These are phyloP conservation scores for Harpalus rufipes DNA, from an alignment of 2,888 invertebrate genomes.

Conservation along the genomic window DNA sequence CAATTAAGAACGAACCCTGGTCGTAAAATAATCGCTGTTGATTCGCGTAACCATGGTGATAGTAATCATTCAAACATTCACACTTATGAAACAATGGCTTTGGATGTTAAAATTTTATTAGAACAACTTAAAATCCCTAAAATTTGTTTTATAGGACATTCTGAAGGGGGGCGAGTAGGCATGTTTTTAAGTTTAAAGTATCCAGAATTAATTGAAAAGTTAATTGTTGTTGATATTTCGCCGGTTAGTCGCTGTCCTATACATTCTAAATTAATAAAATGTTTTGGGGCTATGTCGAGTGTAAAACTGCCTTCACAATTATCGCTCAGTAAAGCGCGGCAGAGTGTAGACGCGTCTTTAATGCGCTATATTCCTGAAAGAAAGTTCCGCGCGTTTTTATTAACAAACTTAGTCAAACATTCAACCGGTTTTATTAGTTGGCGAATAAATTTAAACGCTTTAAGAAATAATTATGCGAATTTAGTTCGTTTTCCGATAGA, in stretches of 20 bases:
- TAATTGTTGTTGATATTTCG: conserved; percentile 87
- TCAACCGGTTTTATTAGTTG: conserved; percentile 81
- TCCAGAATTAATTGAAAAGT: conserved; percentile 82
- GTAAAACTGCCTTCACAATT: conserved; percentile 82
- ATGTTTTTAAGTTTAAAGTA: conserved; percentile 90
- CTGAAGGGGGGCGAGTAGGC: conserved; percentile 96
- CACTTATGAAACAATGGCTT: conserved; percentile 86
- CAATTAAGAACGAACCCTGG: conserved; percentile 82
- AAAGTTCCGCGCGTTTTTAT: conserved; percentile 86
- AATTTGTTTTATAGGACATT: conserved; percentile 90
- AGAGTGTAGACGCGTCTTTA: conserved; percentile 83
- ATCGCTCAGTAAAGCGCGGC: conserved; percentile 85
- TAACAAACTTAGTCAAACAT: conserved; percentile 87
- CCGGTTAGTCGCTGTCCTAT: conserved; percentile 78
- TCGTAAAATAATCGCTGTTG: conserved; percentile 88
- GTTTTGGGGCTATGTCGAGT: conserved; percentile 83
- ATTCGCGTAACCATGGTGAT: conserved; percentile 97
- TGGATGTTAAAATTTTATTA: conserved; percentile 85
- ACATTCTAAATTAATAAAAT: background rate
- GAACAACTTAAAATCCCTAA: conserved; percentile 82
- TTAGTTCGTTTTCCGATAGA: conserved; percentile 83
- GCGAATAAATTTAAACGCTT: conserved; percentile 88
- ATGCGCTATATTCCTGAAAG: conserved; percentile 80
- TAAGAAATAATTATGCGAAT: conserved; percentile 84
- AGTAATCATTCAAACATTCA: conserved; percentile 89